These are phyloP conservation scores for Dromaius novaehollandiae DNA, from an alignment of 2,113 vertebrate genomes.

Conservation along the genomic window DNA sequence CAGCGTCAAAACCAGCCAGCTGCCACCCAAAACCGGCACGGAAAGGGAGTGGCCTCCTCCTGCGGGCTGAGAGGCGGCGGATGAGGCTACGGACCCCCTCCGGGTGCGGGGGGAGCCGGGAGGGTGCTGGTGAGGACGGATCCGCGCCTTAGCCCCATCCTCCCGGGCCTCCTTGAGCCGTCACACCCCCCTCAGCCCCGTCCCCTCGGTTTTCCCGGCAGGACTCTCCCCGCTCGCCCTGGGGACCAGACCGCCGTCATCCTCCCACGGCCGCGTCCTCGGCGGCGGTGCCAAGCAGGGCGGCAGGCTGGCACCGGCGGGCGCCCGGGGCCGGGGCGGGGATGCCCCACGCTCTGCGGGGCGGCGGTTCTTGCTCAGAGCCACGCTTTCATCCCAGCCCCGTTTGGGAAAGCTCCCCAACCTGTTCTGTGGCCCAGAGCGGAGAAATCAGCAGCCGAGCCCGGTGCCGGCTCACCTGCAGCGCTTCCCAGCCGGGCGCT, in stretches of 20 bases:
- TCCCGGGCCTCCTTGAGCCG: neutral
- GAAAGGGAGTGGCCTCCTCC: neutral
- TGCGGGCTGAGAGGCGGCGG: neutral
- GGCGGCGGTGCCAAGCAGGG: conserved; percentile 35
- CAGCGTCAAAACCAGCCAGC: conserved; percentile 49
- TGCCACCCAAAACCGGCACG: conserved; percentile 43
- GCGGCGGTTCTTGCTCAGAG: neutral
- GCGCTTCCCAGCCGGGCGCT: neutral
- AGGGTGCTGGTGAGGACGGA: neutral
- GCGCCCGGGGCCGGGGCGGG: neutral
- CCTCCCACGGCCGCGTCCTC: neutral
- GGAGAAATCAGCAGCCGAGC: neutral
- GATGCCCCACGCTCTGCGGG: neutral
- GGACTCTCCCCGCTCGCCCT: neutral
- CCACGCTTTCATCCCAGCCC: conserved; percentile 27
- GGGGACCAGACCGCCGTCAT: neutral
- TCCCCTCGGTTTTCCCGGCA: neutral
- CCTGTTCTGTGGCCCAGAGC: neutral
- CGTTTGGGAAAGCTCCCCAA: conserved; percentile 46
- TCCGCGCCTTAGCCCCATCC: neutral
- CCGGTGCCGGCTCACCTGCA: accelerated
- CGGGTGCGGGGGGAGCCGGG: neutral
- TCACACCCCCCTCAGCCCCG: neutral
- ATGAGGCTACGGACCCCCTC: neutral
- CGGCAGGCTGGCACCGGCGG: too few relatives aligned